Evolutionary conservation across 2,888 invertebrate genomes (phyloP).

Genomic region (Drosophila maculinotata): DNA sequence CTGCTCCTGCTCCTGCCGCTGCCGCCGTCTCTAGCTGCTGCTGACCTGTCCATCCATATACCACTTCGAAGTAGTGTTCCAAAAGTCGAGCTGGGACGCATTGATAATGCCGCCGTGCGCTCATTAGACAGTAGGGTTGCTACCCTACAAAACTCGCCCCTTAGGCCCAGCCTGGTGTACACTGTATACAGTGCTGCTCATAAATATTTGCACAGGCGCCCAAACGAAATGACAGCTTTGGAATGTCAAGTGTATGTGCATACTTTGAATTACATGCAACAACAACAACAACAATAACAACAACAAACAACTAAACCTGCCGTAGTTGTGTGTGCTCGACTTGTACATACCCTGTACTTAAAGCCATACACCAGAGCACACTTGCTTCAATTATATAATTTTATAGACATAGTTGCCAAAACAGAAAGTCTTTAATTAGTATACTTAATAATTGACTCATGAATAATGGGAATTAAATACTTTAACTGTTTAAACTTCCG

Average conservation of each 20-base stretch:
- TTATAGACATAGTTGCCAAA: too few relatives aligned
- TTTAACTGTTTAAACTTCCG: too few relatives aligned
- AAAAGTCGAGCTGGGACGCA: slow-evolving; percentile 9
- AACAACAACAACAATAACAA: slow-evolving; percentile 24
- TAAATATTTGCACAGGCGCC: slow-evolving; percentile 65
- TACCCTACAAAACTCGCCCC: not conserved
- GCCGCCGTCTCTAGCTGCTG: not conserved
- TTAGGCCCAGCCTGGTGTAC: too few relatives aligned
- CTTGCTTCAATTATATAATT: not conserved
- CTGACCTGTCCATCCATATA: not conserved
- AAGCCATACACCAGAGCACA: too few relatives aligned
- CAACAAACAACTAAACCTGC: slow-evolving; percentile 7
- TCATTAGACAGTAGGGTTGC: slow-evolving; percentile 37
- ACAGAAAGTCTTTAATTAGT: too few relatives aligned
- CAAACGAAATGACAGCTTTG: slow-evolving; percentile 64
- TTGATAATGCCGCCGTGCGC: slow-evolving; percentile 37
- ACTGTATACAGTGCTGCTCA: slow-evolving; percentile 54
- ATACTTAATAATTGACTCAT: too few relatives aligned
- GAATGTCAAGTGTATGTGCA: slow-evolving; percentile 68
- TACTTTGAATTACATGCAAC: slow-evolving; percentile 57
- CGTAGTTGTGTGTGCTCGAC: not conserved
- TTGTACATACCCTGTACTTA: slow-evolving; percentile 1
- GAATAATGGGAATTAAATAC: too few relatives aligned
- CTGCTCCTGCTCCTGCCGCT: not conserved
- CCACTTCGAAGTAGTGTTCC: too few relatives aligned